phyloP scores from a whole-genome alignment of 37 sponge, comb jelly and placozoan species.

The Oscarella lobularis region DNA sequence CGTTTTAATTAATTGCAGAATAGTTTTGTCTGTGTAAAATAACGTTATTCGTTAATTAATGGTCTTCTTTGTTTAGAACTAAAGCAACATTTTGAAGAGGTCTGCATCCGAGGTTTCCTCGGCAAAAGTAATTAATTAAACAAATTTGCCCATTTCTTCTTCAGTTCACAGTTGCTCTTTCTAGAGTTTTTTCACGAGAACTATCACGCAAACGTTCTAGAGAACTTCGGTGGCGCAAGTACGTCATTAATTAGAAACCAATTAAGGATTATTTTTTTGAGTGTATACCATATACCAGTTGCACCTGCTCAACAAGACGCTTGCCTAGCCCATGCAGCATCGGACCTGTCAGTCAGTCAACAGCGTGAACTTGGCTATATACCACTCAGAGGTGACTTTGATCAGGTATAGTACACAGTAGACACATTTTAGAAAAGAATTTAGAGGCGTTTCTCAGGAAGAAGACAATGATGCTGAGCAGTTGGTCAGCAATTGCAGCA shows the following conservation, averaged over 20 bases:
- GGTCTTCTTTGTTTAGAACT: background rate
- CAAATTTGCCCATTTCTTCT: no score
- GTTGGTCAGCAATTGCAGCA: background rate
- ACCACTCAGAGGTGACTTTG: background rate
- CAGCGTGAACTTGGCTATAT: background rate
- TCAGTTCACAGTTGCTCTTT: background rate
- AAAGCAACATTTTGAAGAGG: background rate
- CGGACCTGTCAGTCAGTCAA: background rate
- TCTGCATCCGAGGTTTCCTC: background rate
- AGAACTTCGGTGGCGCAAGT: background rate
- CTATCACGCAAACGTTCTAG: background rate
- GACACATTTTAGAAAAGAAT: no score
- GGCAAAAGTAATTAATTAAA: background rate
- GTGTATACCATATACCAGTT: background rate
- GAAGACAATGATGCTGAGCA: background rate
- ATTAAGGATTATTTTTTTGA: background rate
- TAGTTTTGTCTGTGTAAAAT: no score
- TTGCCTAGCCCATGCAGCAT: background rate
- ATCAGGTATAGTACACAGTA: background rate
- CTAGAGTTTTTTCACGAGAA: background rate
- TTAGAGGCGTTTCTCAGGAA: no score
- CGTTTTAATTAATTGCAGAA: no score
- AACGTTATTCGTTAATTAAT: no score
- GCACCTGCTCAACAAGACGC: background rate
- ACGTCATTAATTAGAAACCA: background rate